Percentiles rank a stretch among this genome's conserved stretches.
Conservation (phyloP, 2,113 vertebrate species). For the Aleadryas rufinucha region DNA sequence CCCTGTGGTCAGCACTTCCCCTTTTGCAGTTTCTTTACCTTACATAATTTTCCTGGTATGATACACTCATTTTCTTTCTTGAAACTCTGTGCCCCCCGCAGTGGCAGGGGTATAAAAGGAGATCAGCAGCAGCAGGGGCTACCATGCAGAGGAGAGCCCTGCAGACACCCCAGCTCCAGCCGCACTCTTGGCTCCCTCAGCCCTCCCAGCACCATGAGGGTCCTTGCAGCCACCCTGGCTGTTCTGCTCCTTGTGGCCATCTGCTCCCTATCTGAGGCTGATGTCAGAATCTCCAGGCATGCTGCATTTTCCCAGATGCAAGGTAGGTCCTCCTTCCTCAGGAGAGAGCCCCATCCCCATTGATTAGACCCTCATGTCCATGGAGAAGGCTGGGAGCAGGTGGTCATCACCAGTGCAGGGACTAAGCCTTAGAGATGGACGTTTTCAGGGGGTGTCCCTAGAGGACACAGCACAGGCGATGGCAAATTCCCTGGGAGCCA, state of each 20-base stretch:
- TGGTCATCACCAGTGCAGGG: background rate
- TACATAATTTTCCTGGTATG: background rate
- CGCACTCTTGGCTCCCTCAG: rapidly evolving
- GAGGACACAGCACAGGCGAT: background rate
- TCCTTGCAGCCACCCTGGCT: rapidly evolving
- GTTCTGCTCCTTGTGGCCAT: background rate
- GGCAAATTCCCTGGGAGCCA: background rate
- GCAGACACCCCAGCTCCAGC: background rate
- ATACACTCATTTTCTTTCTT: background rate
- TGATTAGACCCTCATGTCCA: background rate
- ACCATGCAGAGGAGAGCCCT: rapidly evolving
- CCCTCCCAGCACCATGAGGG: background rate
- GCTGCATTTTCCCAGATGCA: rapidly evolving
- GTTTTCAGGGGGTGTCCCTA: rapidly evolving
- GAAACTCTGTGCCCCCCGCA: background rate
- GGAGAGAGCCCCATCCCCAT: background rate
- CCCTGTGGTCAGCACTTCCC: background rate
- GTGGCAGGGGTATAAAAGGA: background rate
- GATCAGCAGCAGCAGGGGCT: background rate
- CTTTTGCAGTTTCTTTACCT: background rate
- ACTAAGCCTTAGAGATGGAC: background rate
- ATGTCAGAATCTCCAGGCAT: rapidly evolving
- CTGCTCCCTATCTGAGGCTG: background rate
- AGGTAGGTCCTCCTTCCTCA: rapidly evolving
- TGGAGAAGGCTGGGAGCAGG: background rate